phyloP scores from a whole-genome alignment of 2,888 invertebrate genomes.

The Cancer borealis region DNA sequence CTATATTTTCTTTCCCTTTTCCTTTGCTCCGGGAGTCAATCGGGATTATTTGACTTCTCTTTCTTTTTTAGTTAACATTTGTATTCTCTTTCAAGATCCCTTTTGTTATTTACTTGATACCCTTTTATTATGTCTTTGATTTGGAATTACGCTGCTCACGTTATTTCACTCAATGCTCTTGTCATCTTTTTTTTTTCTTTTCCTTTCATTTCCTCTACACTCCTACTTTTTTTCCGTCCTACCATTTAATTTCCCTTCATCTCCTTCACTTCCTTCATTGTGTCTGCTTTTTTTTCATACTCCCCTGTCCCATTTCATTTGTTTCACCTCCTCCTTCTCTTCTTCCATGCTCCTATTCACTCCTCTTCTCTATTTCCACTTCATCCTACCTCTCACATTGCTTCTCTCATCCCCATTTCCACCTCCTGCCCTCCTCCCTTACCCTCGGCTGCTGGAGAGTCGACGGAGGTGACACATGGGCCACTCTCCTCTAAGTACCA shows the following conservation, averaged over 20 bases:
- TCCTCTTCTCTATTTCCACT: neutral
- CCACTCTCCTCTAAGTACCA: constrained; percentile 9
- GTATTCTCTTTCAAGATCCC: neutral
- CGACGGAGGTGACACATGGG: constrained; percentile 16
- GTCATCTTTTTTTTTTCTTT: neutral
- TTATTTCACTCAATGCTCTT: neutral
- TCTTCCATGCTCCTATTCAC: neutral
- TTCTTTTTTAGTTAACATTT: neutral
- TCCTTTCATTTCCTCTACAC: neutral
- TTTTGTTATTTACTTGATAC: neutral
- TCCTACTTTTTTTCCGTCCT: neutral
- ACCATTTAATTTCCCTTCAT: neutral
- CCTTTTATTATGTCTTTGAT: neutral
- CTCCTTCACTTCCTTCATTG: neutral
- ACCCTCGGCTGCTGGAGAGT: neutral
- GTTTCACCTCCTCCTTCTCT: neutral
- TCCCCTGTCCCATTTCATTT: neutral
- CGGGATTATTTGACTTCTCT: neutral
- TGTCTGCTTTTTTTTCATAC: neutral
- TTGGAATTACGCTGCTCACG: neutral
- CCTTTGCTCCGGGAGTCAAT: neutral
- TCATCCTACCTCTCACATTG: neutral
- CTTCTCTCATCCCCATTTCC: neutral
- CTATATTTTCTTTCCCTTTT: neutral
- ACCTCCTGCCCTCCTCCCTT: neutral